These are phyloP conservation scores for Microhierax caerulescens DNA, from an alignment of 2,797 vertebrate species.

Conservation along the genomic window DNA sequence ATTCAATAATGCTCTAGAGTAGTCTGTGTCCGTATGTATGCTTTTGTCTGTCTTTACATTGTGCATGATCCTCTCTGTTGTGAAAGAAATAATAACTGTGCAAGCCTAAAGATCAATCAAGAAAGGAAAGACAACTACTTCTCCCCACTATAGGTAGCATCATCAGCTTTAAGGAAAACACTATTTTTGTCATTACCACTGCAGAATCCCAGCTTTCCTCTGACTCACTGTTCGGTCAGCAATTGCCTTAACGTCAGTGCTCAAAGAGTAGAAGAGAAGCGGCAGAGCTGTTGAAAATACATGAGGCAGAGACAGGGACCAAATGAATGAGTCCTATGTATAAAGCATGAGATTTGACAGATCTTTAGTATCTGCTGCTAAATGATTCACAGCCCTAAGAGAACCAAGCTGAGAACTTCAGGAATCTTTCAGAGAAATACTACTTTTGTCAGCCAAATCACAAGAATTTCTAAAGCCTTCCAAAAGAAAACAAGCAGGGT, in stretches of 20 bases:
- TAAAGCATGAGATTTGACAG: slow-evolving; percentile 8
- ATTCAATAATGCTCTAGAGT: not conserved
- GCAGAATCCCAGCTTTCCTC: not conserved
- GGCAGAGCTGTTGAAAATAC: slow-evolving; percentile 25
- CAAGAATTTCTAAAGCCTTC: not conserved
- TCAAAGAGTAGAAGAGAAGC: not conserved
- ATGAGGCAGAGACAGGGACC: not conserved
- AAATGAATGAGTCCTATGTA: slow-evolving; percentile 3
- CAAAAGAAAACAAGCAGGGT: not conserved
- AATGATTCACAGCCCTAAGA: not conserved
- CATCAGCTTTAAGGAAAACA: not conserved
- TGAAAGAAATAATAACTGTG: not conserved
- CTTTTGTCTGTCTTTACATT: not conserved
- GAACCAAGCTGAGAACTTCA: not conserved
- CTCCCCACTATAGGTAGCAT: not conserved
- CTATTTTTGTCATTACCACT: not conserved
- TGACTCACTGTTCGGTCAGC: not conserved
- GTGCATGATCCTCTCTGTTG: not conserved
- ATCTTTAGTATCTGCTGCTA: not conserved
- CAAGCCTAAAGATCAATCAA: not conserved
- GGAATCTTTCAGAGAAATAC: not conserved
- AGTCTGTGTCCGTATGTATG: not conserved
- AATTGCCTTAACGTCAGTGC: not conserved
- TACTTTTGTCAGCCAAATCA: not conserved
- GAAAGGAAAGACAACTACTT: not conserved